Base-by-base conservation (phyloP, 2,888 invertebrate species). In the Sphaeridia pumilis region DNA sequence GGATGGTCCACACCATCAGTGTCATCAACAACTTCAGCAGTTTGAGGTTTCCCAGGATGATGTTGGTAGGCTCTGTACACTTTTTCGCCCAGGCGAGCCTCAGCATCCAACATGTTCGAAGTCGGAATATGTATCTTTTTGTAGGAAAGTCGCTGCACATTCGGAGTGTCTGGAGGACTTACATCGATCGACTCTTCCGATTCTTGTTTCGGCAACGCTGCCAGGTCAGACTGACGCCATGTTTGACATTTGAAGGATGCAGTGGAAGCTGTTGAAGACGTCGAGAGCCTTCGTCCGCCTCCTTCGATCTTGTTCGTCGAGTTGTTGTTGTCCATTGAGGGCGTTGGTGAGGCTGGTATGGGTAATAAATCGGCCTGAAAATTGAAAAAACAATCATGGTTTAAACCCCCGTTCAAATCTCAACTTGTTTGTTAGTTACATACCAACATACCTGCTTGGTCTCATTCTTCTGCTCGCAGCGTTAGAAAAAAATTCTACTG, bases 211-310 rank as follows among this genome's bases (percentile, higher is more conserved):
- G 60, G 60, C 2, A 60, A 43, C 10, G 36, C 27, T 7, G 51
- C 57, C 21, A 57, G 46, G 36, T 64, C 64, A 34, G 62, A 58
- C 28, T 60, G 59, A 34, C 55, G 42, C 64, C 64, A 64, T 1
- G 62, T 61, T 2, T 62, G 54, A 38, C 64, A 64, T 49, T 62
- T 64, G 35, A 57, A 56, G 10, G 62, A 61, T 28, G 46, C 26
- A 7, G 22, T 47, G 36, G 47, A 25, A 24, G 25, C 38, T 7
- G 7, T 38, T 5, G 38, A 38, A 38, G 17, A 14, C 5, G 38
- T 38, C 5, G 38, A 38, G 17, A 38, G 20, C 17, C 38, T 7
- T 14, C 38, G 38, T 14, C 20, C 20, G 5, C 20, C 38, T 20
- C 5, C 5, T 17, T 5, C 17, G 12, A 14, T 17, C 17, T 38